These are phyloP conservation scores for Synergus laeviventris DNA, from an alignment of 2,888 invertebrate species.

Conservation along the genomic window DNA sequence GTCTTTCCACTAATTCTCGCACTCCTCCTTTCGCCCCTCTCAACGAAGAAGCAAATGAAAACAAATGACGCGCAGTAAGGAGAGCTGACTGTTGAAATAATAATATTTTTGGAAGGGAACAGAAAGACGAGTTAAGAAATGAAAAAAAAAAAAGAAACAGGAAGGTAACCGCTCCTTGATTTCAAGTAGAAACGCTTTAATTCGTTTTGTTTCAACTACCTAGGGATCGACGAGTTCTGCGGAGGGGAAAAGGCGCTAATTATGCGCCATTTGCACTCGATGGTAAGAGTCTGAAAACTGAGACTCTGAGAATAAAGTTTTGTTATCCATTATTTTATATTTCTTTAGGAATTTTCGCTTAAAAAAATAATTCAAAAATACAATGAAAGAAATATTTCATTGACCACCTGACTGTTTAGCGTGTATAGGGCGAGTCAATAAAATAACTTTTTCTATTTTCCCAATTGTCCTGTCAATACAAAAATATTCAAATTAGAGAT, in stretches of 20 bases:
- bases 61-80: slow-evolving; percentile 37
- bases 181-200: slow-evolving; percentile 31
- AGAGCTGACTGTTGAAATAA: slow-evolving; percentile 35
- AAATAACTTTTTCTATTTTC: no score
- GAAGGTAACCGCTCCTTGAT: slow-evolving; percentile 20
- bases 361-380: neutral
- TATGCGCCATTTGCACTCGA: slow-evolving; percentile 20
- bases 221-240: neutral
- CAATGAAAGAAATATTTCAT: neutral
- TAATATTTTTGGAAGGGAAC: slow-evolving; percentile 27
- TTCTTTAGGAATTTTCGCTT: neutral
- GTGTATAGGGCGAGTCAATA: no score
- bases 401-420: no score
- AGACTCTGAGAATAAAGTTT: neutral
- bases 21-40: slow-evolving; percentile 15
- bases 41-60: slow-evolving; percentile 37
- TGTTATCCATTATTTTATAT: neutral
- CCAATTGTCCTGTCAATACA: no score
- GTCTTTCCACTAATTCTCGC: slow-evolving; percentile 43
- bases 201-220: slow-evolving; percentile 31
- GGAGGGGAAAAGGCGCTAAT: slow-evolving; percentile 28
- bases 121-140: neutral
- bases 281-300: neutral
- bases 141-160: slow-evolving; percentile 23
- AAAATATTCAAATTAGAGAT: neutral